A percentile compares a stretch with the other conserved stretches of the same genome.
Evolutionary conservation across 2,888 invertebrate genomes (phyloP).

Genomic region (Apoda limacodes): DNA sequence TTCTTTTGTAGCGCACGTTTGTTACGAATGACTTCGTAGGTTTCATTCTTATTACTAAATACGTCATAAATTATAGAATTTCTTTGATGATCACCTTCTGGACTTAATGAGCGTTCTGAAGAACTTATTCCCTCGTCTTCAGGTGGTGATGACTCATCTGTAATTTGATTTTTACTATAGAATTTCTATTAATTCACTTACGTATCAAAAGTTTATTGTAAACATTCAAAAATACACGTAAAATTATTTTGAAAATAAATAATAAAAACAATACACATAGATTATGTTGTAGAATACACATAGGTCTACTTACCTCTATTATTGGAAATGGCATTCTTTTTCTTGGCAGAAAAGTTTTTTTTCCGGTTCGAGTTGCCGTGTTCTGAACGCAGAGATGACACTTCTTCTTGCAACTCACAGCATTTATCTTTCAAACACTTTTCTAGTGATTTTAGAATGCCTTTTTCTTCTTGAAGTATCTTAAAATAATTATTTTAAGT

Average conservation of each 20-base stretch:
- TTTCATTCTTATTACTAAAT: constrained; percentile 70
- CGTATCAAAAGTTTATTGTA: too few species aligned
- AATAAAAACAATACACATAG: neutral
- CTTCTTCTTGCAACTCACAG: constrained; percentile 80
- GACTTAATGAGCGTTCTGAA: constrained; percentile 82
- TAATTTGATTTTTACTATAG: too few species aligned
- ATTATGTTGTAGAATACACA: neutral
- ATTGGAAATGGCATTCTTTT: constrained; percentile 50
- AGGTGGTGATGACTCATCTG: constrained; percentile 79
- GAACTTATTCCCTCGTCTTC: constrained; percentile 92
- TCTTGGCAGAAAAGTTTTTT: constrained; percentile 62
- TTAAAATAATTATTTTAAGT: constrained; percentile 28
- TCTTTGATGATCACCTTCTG: constrained; percentile 74
- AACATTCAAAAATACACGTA: too few species aligned
- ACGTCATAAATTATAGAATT: constrained; percentile 73
- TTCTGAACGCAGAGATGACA: constrained; percentile 70
- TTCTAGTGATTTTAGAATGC: constrained; percentile 78
- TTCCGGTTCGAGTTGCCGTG: constrained; percentile 58
- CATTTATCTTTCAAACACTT: constrained; percentile 81
- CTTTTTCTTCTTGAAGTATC: constrained; percentile 83
- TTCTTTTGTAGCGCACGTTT: constrained; percentile 53
- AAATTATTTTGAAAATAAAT: constrained; percentile 1
- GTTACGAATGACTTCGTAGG: constrained; percentile 57
- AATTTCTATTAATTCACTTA: too few species aligned
- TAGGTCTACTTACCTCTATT: constrained; percentile 64